Base-by-base conservation (phyloP, 2,888 invertebrate species). In the Gortyna flavago region DNA sequence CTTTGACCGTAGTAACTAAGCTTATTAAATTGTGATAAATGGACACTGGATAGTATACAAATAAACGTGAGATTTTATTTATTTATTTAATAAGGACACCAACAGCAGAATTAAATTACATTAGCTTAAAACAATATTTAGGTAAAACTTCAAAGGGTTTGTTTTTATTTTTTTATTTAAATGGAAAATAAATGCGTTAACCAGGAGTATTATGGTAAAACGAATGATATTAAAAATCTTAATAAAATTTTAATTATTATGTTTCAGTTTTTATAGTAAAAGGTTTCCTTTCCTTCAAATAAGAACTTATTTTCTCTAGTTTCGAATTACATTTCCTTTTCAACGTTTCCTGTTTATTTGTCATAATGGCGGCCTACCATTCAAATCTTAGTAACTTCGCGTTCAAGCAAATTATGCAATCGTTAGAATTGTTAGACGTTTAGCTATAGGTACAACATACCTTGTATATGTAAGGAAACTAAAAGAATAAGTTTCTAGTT, bases 271-370 rank as follows among this genome's bases (percentile, higher is more conserved):
- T 59, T 65, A 44, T 7, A 18, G 1, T 51, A 8, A 35, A 72
- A 29, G 13, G 29, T 66, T 66, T 59, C 35, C 68, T 54, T 54
- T 64, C n/a, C 7, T 80, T 32, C 32, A 51, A 29, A 25, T 11
- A 32, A 66, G 48, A 29, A 38, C 2, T 61, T 72, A 85, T 72
- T 82, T 79, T 70, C 72, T 76, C 44, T 11, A 25, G 72, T 61
- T 72, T 80, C 70, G 13, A 80, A 75, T 70, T 16, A 73, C 72
- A 72, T 72, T 83, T 80, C 75, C 85, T 54, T 75, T 62, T 21
- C 11, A 51, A 66, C 41, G 2, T 75, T 83, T 83, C 85, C 85
- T 81, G 76, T 85, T 83, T 76, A 81, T 81, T 84, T 72, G 85
- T 76, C 76, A 81, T 76, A 76, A 71, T 85, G 59, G 72, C 70